Percentiles rank a stretch among this genome's conserved stretches.
Evolutionary conservation across 2,888 invertebrate species (phyloP).

Genomic region (Sympetrum striolatum): DNA sequence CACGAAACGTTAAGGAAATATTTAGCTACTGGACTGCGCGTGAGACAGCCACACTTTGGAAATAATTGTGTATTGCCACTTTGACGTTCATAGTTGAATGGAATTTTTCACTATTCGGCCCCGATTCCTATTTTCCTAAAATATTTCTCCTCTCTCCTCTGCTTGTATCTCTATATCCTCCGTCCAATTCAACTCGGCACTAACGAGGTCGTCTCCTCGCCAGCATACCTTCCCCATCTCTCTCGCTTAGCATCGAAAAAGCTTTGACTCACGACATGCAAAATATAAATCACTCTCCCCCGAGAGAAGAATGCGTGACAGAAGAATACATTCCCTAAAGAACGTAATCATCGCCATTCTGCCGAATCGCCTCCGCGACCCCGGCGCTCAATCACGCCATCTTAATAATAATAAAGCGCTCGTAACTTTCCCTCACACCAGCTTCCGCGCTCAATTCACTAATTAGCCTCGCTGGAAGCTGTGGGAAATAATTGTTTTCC

Average conservation of each 20-base stretch:
- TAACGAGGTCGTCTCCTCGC: neutral
- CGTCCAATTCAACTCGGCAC: neutral
- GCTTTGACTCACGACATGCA: neutral
- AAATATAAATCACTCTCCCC: neutral
- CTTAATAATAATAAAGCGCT: neutral
- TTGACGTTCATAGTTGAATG: too few relatives aligned
- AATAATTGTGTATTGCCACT: too few relatives aligned
- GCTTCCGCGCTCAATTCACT: neutral
- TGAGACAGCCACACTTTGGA: too few relatives aligned
- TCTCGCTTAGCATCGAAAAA: neutral
- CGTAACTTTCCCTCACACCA: neutral
- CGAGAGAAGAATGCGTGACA: neutral
- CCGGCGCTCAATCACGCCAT: neutral
- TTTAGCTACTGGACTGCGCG: too few relatives aligned
- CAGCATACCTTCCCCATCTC: neutral
- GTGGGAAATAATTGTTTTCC: neutral
- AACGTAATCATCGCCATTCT: neutral
- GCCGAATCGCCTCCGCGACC: neutral
- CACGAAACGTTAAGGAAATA: too few relatives aligned
- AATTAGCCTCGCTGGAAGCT: neutral
- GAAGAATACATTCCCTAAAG: neutral
- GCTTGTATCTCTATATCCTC: neutral
- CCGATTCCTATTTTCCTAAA: neutral
- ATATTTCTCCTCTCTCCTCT: neutral
- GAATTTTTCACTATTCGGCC: too few relatives aligned